Base-by-base conservation (phyloP, 2,888 invertebrate genomes). In the Coecobrya sp. region DNA sequence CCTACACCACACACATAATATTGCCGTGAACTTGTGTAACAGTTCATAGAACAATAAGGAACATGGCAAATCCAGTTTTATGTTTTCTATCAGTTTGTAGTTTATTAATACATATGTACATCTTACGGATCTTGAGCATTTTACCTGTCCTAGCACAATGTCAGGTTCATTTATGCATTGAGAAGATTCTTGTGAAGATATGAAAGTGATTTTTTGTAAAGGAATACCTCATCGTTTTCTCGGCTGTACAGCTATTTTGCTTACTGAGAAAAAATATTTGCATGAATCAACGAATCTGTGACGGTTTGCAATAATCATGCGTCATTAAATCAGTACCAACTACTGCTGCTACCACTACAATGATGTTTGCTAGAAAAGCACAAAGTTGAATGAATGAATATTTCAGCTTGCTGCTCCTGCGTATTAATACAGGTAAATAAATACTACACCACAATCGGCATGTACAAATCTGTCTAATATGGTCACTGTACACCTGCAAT, bases 11-110 rank as follows among this genome's bases (percentile, higher is more conserved):
- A 13, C 45, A 73, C 59, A 73, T 55, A 49, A n/a, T 36, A 36
- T 36, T 36, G 81, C 42, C 79, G 84, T 89, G 89, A 89, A 89
- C 89, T 82, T 89, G 70, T 73, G 84, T 73, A 89, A 89, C 89
- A 89, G 89, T 84, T 89, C 59, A 89, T 42, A 89, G 42, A 82
- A 82, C 59, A 89, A 89, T 88, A 65, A 65, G 65, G 70, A 65
- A 65, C 27, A 27, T 30, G 65, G 30, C 36, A 42, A 42, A 70
- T 25, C 70, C 70, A 70, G 70, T 70, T 70, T 36, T 70, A 42
- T 70, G 42, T 42, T 36, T n/a, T 19, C 8, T 19, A 70, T 70
- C 16, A n/a, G 4, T 70, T n/a, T 36, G 42, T 19, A 19, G 70
- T 13, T n/a, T 36, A 42, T 42, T 4, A 55, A 55, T 55, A 10